phyloP scores from a whole-genome alignment of 1,140 invertebrate species.

The Pygmarrhopalites habei region DNA sequence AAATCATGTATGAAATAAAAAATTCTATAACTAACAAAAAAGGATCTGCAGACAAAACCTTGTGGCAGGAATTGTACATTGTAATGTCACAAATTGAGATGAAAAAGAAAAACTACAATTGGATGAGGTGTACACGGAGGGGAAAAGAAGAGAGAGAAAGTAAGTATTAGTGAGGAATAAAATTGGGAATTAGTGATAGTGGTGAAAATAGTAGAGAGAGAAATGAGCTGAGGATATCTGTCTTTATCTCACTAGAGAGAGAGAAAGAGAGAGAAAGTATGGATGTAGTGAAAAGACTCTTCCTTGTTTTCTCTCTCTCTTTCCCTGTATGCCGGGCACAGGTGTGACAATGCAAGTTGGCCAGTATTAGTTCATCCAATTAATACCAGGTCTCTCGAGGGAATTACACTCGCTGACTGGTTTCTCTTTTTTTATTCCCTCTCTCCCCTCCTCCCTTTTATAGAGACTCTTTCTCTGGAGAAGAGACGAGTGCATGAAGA shows the following conservation, averaged over 20 bases:
- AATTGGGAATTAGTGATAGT: conserved; percentile 28
- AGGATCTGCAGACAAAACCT: too few species aligned
- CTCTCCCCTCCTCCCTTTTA: conserved; percentile 3
- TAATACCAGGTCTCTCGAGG: conserved; percentile 37
- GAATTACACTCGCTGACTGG: conserved; percentile 31
- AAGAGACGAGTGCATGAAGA: neutral
- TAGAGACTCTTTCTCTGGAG: neutral
- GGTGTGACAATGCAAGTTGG: conserved; percentile 37
- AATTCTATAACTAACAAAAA: too few species aligned
- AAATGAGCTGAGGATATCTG: conserved; percentile 20
- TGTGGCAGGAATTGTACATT: too few species aligned
- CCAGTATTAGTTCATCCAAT: conserved; percentile 40
- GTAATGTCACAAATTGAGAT: too few species aligned
- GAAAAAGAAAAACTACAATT: too few species aligned
- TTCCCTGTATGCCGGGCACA: conserved; percentile 29
- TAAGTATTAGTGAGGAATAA: conserved; percentile 18
- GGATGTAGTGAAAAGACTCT: too few species aligned
- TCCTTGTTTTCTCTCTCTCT: neutral
- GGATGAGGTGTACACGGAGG: neutral
- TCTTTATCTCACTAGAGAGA: conserved; percentile 2
- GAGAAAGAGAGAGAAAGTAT: too few species aligned
- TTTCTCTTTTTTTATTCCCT: conserved; percentile 3
- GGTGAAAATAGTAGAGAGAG: neutral
- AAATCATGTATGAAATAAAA: too few species aligned
- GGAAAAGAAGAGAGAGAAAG: too few species aligned